These are phyloP conservation scores for Melanotaenia maccullochi DNA, from an alignment of 2,797 vertebrate genomes.

Conservation along the genomic window DNA sequence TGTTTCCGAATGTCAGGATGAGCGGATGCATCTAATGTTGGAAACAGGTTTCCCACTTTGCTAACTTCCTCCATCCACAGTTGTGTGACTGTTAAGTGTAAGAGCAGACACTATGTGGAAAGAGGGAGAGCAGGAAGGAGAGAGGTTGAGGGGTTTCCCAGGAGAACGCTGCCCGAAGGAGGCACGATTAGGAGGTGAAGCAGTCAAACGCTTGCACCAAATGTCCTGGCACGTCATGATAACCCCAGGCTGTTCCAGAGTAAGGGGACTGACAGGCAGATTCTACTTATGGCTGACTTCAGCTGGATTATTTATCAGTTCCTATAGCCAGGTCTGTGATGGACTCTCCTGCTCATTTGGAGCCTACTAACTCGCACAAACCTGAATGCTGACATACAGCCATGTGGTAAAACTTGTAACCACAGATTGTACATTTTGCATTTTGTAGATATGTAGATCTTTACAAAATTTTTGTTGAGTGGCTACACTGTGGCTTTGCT, in stretches of 20 bases:
- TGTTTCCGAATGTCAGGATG: slow-evolving; percentile 5
- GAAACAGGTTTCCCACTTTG: slow-evolving; percentile 36
- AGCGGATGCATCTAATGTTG: slow-evolving; percentile 3
- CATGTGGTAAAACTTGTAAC: slow-evolving; percentile 10
- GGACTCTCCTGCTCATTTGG: slow-evolving; percentile 81
- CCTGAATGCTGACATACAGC: slow-evolving; percentile 42
- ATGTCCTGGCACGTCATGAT: slow-evolving; percentile 86
- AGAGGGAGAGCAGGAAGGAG: slow-evolving; percentile 47
- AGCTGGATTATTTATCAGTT: slow-evolving; percentile 88
- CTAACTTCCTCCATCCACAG: slow-evolving; percentile 31
- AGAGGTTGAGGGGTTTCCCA: slow-evolving; percentile 70
- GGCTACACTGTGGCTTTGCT: slow-evolving; percentile 11
- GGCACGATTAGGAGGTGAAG: slow-evolving; percentile 87
- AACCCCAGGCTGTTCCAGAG: slow-evolving; percentile 87
- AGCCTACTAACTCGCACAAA: slow-evolving; percentile 69
- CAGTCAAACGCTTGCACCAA: slow-evolving; percentile 85
- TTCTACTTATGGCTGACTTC: slow-evolving; percentile 85
- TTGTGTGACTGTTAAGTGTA: slow-evolving; percentile 42
- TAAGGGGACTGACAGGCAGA: slow-evolving; percentile 86
- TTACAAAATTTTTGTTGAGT: slow-evolving; percentile 19
- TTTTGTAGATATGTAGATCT: not conserved
- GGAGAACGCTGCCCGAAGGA: slow-evolving; percentile 84
- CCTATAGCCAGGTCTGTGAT: slow-evolving; percentile 80
- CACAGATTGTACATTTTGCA: too few species aligned
- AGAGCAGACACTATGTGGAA: slow-evolving; percentile 46